Percentiles rank a stretch among this genome's conserved stretches.
phyloP scores from a whole-genome alignment of 2,888 invertebrate genomes.

The Hypomecis punctinalis region DNA sequence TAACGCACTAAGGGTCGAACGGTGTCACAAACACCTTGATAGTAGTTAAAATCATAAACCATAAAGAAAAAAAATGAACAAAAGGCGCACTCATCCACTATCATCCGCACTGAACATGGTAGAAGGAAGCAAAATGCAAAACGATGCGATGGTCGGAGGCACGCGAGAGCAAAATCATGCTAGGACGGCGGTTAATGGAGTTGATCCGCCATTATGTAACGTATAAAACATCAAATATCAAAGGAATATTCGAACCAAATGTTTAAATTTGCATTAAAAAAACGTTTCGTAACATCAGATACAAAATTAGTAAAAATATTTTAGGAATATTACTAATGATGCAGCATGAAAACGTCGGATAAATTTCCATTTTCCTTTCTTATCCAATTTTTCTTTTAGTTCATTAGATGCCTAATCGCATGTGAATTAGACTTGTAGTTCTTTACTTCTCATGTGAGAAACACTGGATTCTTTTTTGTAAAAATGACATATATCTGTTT shows the following conservation, averaged over 20 bases:
- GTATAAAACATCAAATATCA: constrained; percentile 20
- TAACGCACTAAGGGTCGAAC: constrained; percentile 39
- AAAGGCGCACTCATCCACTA: constrained; percentile 54
- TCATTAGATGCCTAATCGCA: constrained; percentile 53
- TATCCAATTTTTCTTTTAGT: constrained; percentile 32
- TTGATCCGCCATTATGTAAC: constrained; percentile 28
- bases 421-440: constrained; percentile 43
- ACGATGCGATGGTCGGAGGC: constrained; percentile 32
- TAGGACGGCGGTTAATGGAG: constrained; percentile 30
- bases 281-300: background rate
- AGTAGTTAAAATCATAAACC: constrained; percentile 48
- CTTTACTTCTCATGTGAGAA: background rate
- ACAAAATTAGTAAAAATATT: constrained; percentile 19
- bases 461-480: background rate
- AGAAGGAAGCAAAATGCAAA: constrained; percentile 41
- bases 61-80: constrained; percentile 45
- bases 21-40: constrained; percentile 58
- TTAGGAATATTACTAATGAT: constrained; percentile 11
- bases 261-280: background rate
- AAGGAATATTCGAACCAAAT: constrained; percentile 8
- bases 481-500: too few species aligned
- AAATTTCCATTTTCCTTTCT: constrained; percentile 34
- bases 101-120: constrained; percentile 56
- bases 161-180: constrained; percentile 33
- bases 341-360: constrained; percentile 29